Evolutionary conservation across 1,140 invertebrate species (phyloP), one percentile per base, ranked within the genome.

Genomic region (Melitaea cinxia): DNA sequence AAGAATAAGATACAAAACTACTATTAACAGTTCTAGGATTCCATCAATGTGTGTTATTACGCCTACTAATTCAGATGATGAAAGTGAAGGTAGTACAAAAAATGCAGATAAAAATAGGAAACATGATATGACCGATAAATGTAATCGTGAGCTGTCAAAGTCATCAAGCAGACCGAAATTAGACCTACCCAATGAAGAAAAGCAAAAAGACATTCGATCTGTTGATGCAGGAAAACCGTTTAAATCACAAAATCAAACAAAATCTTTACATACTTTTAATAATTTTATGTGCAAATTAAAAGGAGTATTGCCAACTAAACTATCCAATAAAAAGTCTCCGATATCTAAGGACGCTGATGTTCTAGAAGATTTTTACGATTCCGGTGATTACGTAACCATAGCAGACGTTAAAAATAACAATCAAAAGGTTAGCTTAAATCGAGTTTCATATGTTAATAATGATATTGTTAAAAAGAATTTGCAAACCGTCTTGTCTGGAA

Each of bases 1-100:
- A 88, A 93, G 96, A 73, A 96, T 97, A 53, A 92, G 95, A 65
- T 94, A 94, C 10, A 98, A 98, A 89, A 97, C 96, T 0, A 95
- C 95, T 4, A 97, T 97, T 26, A 97, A 95, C 68, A 95, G 95
- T 9, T 96, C 95, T 72, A 93, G 96, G 68, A 98, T 98, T 79
- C 97, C 97, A 2, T 97, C 96, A 0, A 96, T 98, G 95, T 98
- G 97, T 86, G 96, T 97, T 0, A 97, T 98, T 14, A 97, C 96
- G 5, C 96, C 96, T 7, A 94, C 95, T 0, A 95, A 95, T 58
- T 97, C 96, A 49, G 96, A 97, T 68, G 97, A 97, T 74, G 96
- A 97, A 78, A 94, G 94, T 60, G 82, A 92, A 55, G 90, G 82
- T 66, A 85, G 83, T 66, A 76, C 77, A 24, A 90, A 83, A 75